Conservation (phyloP, 2,797 vertebrate species). For the Enteromius afrohamiltoni region DNA sequence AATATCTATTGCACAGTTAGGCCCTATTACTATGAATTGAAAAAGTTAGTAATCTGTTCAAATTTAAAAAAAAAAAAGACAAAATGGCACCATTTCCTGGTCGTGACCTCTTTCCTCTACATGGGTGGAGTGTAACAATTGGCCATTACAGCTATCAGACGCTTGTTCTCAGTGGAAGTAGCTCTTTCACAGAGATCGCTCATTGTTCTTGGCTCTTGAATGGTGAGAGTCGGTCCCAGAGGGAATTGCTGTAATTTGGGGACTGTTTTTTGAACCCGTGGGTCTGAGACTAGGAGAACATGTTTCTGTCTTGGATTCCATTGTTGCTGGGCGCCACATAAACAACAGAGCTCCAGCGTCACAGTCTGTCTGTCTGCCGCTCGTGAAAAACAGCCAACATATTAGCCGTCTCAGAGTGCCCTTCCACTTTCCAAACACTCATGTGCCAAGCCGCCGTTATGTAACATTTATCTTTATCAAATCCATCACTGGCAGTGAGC, state of each 20-base stretch:
- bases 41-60: not conserved
- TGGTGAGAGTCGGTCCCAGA: not conserved
- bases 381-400: conserved; percentile 13
- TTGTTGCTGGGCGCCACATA: conserved; percentile 23
- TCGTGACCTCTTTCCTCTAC: not conserved
- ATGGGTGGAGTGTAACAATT: conserved; percentile 15
- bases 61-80: not conserved
- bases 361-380: not conserved
- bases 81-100: not conserved
- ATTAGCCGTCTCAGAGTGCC: not conserved
- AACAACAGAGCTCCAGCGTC: conserved; percentile 7
- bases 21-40: not conserved
- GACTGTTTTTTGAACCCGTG: conserved; percentile 6
- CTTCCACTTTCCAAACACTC: conserved; percentile 6
- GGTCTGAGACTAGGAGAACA: not conserved
- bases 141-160: not conserved
- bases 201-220: conserved; percentile 12
- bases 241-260: conserved; percentile 7
- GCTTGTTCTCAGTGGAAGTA: conserved; percentile 25
- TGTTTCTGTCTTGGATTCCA: conserved; percentile 3
- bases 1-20: not conserved
- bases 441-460: conserved; percentile 13
- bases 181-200: not conserved
- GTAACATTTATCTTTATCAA: conserved; percentile 28
- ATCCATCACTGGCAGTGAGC: not conserved